Evolutionary conservation across 2,888 invertebrate genomes (phyloP), one percentile per base, ranked within the genome.

Genomic region (Abrostola triplasia): DNA sequence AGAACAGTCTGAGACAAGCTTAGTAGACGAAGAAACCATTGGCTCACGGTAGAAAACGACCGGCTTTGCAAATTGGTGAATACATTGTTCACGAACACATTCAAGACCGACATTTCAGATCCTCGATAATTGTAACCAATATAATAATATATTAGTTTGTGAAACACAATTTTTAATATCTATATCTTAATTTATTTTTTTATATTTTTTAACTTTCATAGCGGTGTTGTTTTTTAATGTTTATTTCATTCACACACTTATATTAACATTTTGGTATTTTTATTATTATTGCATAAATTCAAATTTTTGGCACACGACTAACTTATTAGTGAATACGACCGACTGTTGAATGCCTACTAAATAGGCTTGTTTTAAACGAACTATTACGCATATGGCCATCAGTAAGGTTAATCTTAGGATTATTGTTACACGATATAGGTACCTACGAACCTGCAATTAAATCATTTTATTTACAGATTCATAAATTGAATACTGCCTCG

Each of bases 1-100:
- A 82, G 42, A 0, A 93, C 76, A 7, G 87, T 84, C 36, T 88
- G 87, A 1, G 87, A 83, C n/a, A 92, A 56, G 0, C 89, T 87
- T 44, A 92, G 62, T 0, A 84, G 71, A 2, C 84, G 79, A 12
- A 92, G 67, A 6, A 91, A n/a, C 82, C 84, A 85, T 56, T 84
- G 82, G 64, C 89, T 76, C 49, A 88, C 70, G 0, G 84, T 72
- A 0, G 84, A 76, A 0, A 84, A 81, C 1, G 83, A 77, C 10
- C 79, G 81, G 0, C 73, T 75, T 58, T 89, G 85, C 6, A 91
- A 65, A 6, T 85, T 73, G 13, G 79, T 82, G 40, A 91, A 76
- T 12, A 88, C 81, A 41, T 84, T 80, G 35, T 84, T 90, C 10
- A 87, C 74, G 4, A 82, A 70, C 41, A 76, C 77, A 64, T 87